Base-by-base conservation (phyloP, 2,113 vertebrate genomes). In the Periophthalmodon schlosseri region DNA sequence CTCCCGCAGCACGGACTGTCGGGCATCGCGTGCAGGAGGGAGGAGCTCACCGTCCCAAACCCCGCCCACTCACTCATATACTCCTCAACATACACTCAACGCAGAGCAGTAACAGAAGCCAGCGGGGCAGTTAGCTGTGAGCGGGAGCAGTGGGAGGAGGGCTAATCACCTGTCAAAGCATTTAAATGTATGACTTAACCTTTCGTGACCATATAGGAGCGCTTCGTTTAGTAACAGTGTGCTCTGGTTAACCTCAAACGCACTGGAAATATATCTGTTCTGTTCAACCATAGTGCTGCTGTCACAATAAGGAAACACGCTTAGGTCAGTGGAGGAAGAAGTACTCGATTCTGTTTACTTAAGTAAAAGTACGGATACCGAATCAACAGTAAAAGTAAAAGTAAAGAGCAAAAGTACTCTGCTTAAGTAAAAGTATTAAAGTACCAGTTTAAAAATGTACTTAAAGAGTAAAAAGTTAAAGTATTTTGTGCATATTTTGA, bases 81-180 rank as follows among this genome's bases (percentile, higher is more conserved):
- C 74, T 64, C 63, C 74, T 64, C 63, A 21, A 50, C 66, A 14
- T 46, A 33, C 16, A 50, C 54, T 72, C 15, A 68, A 71, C 47
- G 64, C 56, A 47, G 69, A 72, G 28, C 10, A 46, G 6, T 56
- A 77, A 74, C 74, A 66, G 56, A 64, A 68, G 47, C 16, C 36
- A 18, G 67, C 34, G 57, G 60, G 69, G 79, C 52, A 5, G 70
- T 73, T 65, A 39, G 69, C 69, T 60, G 79, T 84, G 80, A 75
- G 61, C 72, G 24, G 65, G 68, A 80, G 78, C 72, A 65, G 66
- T 85, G 85, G 81, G 87, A 87, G 81, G 86, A 87, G 77, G 67
- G 82, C 88, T 90, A 89, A 90, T 87, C 85, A 89, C 86, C 84
- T 91, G 88, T 91, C 91, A 89, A 70, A 74, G 69, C 81, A 61